phyloP scores from a whole-genome alignment of 2,113 vertebrate species.

The Channa maculata region DNA sequence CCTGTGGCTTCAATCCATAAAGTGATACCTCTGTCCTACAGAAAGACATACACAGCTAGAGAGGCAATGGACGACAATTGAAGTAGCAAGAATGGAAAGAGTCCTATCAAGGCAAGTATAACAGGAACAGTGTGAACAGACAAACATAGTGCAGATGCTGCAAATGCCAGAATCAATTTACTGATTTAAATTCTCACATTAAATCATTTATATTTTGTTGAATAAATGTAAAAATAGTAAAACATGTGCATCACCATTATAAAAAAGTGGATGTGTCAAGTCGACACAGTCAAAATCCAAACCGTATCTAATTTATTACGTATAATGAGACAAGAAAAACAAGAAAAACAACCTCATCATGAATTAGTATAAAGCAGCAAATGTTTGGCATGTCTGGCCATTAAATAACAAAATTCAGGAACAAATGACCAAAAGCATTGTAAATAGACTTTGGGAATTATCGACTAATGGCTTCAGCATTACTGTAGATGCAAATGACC shows the following conservation, averaged over 20 bases:
- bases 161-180: not conserved
- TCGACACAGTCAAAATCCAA: not conserved
- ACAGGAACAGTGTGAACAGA: not conserved
- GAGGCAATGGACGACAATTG: not conserved
- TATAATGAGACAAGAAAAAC: constrained; percentile 2
- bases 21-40: constrained; percentile 5
- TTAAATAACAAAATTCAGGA: not conserved
- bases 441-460: not conserved
- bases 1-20: constrained; percentile 15
- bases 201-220: too few relatives aligned
- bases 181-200: too few relatives aligned
- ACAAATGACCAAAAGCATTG: not conserved
- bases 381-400: not conserved
- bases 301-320: not conserved
- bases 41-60: constrained; percentile 4
- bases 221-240: not conserved
- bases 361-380: too few relatives aligned
- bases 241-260: not conserved
- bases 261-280: not conserved
- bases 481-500: not conserved
- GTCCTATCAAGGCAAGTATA: not conserved
- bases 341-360: not conserved
- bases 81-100: not conserved
- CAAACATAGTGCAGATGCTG: not conserved
- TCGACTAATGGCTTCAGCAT: not conserved